Conservation (phyloP, 2,888 invertebrate species). For the Adelphocoris suturalis region DNA sequence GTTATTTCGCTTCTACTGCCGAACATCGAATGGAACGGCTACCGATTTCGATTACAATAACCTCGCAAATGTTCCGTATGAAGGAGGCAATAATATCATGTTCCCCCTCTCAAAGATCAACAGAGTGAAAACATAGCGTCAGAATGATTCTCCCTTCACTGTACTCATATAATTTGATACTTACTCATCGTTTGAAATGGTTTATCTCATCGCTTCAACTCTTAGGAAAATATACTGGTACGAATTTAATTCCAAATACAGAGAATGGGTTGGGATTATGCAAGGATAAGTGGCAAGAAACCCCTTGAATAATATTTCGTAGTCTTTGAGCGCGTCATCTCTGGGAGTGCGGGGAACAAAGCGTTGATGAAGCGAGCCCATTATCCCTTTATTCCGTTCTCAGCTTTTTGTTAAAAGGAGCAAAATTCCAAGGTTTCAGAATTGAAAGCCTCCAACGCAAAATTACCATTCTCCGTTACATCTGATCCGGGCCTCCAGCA, state of each 20-base stretch:
- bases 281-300: neutral
- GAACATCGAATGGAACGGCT: neutral
- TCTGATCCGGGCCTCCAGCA: neutral
- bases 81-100: conserved; percentile 5
- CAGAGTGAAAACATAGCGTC: neutral
- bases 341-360: conserved; percentile 10
- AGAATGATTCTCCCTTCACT: neutral
- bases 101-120: neutral
- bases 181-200: neutral
- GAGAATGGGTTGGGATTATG: neutral
- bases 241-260: neutral
- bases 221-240: neutral
- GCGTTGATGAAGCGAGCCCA: conserved; percentile 32
- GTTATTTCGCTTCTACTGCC: too few species aligned
- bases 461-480: neutral
- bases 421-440: neutral
- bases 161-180: neutral
- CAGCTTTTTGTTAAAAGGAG: conserved; percentile 22
- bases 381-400: conserved; percentile 23
- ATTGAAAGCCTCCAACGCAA: conserved; percentile 7
- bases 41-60: neutral
- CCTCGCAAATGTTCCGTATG: neutral
- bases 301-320: conserved; percentile 30
- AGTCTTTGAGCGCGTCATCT: conserved; percentile 13
- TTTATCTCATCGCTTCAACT: neutral